Conservation (phyloP, 2,113 vertebrate species). For the Melanerpes formicivorus region DNA sequence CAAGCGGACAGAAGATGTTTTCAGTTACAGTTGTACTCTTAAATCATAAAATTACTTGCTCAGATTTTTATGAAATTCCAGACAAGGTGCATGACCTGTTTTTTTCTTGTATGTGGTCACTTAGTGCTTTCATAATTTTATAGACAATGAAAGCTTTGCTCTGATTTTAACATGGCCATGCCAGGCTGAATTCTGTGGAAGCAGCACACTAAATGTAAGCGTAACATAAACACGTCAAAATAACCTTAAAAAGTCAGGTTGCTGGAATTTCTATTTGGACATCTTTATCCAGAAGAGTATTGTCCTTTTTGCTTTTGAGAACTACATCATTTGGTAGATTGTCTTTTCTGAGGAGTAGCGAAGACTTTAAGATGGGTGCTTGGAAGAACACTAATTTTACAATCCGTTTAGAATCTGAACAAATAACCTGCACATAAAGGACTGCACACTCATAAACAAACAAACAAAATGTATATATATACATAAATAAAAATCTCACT, state of each 20-base stretch:
- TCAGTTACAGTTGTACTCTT: background rate
- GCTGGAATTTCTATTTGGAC: background rate
- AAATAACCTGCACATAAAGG: background rate
- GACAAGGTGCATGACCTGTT: background rate
- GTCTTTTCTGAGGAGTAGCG: background rate
- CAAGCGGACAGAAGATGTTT: background rate
- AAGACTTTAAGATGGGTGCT: background rate
- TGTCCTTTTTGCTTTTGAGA: background rate
- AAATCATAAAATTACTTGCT: background rate
- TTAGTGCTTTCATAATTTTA: background rate
- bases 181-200: background rate
- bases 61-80: background rate
- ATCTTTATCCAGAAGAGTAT: background rate
- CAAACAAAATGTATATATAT: background rate
- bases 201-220: background rate
- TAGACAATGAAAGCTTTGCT: background rate
- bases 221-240: background rate
- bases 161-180: background rate
- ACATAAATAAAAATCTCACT: no score
- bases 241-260: background rate
- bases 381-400: background rate
- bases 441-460: background rate
- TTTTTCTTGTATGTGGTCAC: background rate
- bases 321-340: background rate
- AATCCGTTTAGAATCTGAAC: background rate